phyloP scores from a whole-genome alignment of 1,140 invertebrate genomes.

The Artemia franciscana region DNA sequence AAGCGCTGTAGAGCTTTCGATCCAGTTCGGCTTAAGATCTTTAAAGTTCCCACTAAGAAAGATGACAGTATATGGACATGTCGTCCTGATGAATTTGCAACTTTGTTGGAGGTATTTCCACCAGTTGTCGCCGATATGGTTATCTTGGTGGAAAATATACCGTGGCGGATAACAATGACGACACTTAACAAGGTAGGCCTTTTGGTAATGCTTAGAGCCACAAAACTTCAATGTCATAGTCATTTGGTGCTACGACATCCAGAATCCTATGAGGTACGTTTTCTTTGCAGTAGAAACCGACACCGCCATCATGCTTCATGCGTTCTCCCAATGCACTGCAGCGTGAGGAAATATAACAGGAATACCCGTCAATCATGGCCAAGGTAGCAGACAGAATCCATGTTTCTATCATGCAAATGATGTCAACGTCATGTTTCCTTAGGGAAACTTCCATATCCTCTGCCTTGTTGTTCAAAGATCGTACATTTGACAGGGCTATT shows the following conservation, averaged over 20 bases:
- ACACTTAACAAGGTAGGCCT: not conserved
- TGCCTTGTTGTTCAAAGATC: not conserved
- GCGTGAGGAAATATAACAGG: too few relatives aligned
- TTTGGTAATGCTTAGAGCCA: not conserved
- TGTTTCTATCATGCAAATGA: not conserved
- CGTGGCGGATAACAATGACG: not conserved
- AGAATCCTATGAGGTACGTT: too few relatives aligned
- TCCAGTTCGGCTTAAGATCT: too few relatives aligned
- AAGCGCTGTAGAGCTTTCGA: too few relatives aligned
- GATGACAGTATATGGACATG: too few relatives aligned
- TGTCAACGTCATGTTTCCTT: not conserved
- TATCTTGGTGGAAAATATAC: not conserved
- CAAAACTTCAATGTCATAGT: not conserved
- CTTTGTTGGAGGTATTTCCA: too few relatives aligned
- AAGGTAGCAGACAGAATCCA: not conserved
- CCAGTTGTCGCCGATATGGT: not conserved
- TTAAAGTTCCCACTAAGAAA: too few relatives aligned
- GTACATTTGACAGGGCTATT: not conserved
- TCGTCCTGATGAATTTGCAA: too few relatives aligned
- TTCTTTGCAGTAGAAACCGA: too few relatives aligned
- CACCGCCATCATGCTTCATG: too few relatives aligned
- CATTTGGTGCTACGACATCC: not conserved
- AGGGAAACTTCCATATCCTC: not conserved
- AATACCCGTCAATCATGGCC: not conserved
- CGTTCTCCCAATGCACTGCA: too few relatives aligned